Base-by-base conservation (phyloP, 1,140 invertebrate genomes). In the Dinoponera quadriceps region DNA sequence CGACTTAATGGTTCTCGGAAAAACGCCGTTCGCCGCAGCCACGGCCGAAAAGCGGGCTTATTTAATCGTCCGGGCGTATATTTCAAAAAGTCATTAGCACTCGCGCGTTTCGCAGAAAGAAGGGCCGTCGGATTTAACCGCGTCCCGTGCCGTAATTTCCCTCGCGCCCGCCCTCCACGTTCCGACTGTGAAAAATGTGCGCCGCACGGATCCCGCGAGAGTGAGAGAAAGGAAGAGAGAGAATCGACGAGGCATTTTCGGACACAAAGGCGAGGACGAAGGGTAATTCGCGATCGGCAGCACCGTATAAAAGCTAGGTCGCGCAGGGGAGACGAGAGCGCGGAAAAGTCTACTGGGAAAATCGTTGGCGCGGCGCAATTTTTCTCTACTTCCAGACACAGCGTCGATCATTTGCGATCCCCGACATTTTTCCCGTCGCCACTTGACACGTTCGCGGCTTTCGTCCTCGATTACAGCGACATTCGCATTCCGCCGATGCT, bases 31-130 rank as follows among this genome's bases (percentile, higher is more conserved):
- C 38, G 33, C 55, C 22, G 11, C 20, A 11, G 49, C 20, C 54
- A 60, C 27, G 48, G 44, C 48, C 73, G 60, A 77, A 77, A 77
- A 77, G 74, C 49, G 38, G 25, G 62, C 33, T 77, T 66, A 77
- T 77, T 77, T 65, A 77, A 77, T 77, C 74, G 62, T 48, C 49
- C 62, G 27, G 20, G 62, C 74, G 63, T 77, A 77, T 77, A 77
- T 77, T 66, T 77, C 74, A 77, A 77, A 77, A 77, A 77, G 74
- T 77, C 74, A 77, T 77, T 77, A 77, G 74, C 74, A 77, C 60
- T 77, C 74, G 74, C 74, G 60, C 74, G 74, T 77, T 77, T 66
- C 74, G 62, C 29, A 77, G 74, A 77, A 77, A 77, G 74, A 77
- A 77, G 74, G 62, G 74, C 74, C 74, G 74, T 66, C 60, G 74